These are phyloP conservation scores for Tangara arthus DNA, from an alignment of 2,797 vertebrate genomes.

Conservation along the genomic window DNA sequence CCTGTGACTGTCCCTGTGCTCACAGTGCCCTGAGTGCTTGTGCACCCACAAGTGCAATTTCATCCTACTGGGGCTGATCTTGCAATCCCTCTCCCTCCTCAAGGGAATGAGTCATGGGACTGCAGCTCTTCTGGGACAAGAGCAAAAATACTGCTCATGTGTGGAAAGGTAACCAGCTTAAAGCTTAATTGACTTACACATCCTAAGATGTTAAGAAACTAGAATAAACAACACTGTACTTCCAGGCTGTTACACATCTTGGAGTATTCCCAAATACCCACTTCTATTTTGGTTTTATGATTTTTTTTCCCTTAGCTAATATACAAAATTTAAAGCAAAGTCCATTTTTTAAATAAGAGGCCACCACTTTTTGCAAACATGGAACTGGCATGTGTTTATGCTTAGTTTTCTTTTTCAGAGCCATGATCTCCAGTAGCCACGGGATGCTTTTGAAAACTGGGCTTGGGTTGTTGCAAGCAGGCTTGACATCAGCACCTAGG, in stretches of 20 bases:
- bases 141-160: not conserved
- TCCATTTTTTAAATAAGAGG: not conserved
- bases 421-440: not conserved
- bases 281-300: not conserved
- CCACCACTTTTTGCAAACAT: not conserved
- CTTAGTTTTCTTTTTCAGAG: not conserved
- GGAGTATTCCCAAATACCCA: not conserved
- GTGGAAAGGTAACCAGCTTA: not conserved
- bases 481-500: not conserved
- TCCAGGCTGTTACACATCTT: not conserved
- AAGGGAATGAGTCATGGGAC: not conserved
- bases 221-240: not conserved
- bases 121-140: not conserved
- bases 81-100: not conserved
- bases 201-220: constrained; percentile 24
- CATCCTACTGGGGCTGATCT: not conserved
- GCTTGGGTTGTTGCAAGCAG: not conserved
- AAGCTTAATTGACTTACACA: constrained; percentile 6
- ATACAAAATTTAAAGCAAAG: not conserved
- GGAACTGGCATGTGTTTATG: not conserved
- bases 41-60: not conserved
- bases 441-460: not conserved
- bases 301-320: not conserved
- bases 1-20: not conserved
- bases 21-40: rapidly evolving